Percentiles rank a stretch among this genome's conserved stretches.
phyloP scores from a whole-genome alignment of 92 coral and sea anemone species.

The Palythoa grandiflora region DNA sequence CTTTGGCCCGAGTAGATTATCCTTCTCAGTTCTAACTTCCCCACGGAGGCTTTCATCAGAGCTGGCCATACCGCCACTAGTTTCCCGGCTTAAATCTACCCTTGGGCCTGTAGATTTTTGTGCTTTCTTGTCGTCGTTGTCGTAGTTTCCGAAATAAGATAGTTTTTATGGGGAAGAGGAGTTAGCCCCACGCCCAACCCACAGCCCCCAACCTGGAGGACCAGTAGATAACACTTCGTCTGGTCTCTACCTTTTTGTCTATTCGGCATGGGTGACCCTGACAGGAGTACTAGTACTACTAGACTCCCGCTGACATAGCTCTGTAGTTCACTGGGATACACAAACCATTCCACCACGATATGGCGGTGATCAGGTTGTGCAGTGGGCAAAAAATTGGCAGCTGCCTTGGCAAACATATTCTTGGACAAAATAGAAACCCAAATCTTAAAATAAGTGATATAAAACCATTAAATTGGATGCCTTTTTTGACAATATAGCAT shows the following conservation, averaged over 20 bases:
- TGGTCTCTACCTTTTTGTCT: neutral
- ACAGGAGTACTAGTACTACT: neutral
- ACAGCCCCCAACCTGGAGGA: neutral
- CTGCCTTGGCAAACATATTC: no score
- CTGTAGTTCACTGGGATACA: neutral
- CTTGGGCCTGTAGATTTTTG: neutral
- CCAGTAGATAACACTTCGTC: neutral
- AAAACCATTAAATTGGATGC: no score
- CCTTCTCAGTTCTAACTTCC: neutral
- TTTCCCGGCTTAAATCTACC: neutral
- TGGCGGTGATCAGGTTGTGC: no score
- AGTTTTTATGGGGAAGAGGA: neutral
- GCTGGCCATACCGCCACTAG: neutral
- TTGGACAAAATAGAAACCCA: no score
- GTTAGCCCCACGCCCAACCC: neutral
- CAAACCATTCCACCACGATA: no score
- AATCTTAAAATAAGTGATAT: no score
- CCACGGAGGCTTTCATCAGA: neutral
- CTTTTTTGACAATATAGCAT: no score
- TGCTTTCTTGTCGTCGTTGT: neutral
- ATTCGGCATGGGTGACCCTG: neutral
- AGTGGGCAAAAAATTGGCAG: no score
- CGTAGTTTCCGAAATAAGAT: neutral
- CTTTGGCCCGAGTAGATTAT: neutral
- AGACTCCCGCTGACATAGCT: neutral